Evolutionary conservation across 2,113 vertebrate species (phyloP).

Genomic region (Xenopus tropicalis): UCB_Xtro_10.0 CM004446.2:88798501-88799000

Average conservation of each 20-base stretch:
- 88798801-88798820: slow-evolving; percentile 11
- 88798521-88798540: slow-evolving; percentile 35
- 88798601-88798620: slow-evolving; percentile 65
- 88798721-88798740: slow-evolving; percentile 18
- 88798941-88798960: too few relatives aligned
- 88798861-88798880: background rate
- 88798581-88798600: slow-evolving; percentile 65
- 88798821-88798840: slow-evolving; percentile 23
- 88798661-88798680: slow-evolving; percentile 46
- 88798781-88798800: background rate
- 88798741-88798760: background rate
- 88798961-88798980: too few relatives aligned
- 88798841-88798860: slow-evolving; percentile 10
- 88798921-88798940: too few relatives aligned
- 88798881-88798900: background rate
- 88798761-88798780: slow-evolving; percentile 22
- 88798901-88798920: background rate
- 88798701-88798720: slow-evolving; percentile 36
- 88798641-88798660: slow-evolving; percentile 65
- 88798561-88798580: slow-evolving; percentile 1
- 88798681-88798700: slow-evolving; percentile 32
- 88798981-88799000: too few relatives aligned
- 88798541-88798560: slow-evolving; percentile 21
- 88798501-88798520: slow-evolving; percentile 24
- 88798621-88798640: slow-evolving; percentile 69